Base-by-base conservation (phyloP, 2,888 invertebrate genomes). In the Argyra leucocephala region DNA sequence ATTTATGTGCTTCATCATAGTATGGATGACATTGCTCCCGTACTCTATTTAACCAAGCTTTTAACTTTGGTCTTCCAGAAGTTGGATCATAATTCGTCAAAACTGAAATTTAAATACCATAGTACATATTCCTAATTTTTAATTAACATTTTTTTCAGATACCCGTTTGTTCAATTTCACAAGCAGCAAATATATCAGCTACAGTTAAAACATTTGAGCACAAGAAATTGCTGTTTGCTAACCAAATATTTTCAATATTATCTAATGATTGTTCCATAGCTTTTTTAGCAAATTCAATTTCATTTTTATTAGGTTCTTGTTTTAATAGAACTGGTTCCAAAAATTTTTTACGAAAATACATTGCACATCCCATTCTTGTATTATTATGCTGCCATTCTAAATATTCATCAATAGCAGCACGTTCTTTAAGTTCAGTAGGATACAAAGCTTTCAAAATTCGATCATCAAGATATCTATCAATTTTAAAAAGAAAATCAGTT, bases 131-230 rank as follows among this genome's bases (percentile, higher is more conserved):
- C 57, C 64, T 66, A 31, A 63, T 18, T 59, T 61, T 60, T 37
- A 37, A 62, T 37, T 61, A 57, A 15, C n/a, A n/a, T n/a, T n/a
- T n/a, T n/a, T n/a, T n/a, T n/a, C n/a, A n/a, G n/a, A n/a, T 76
- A 89, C 90, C 83, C 57, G 88, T 86, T 76, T 92, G 91, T 76
- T 91, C 90, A 64, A 92, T 76, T 81, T 91, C 91, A 72, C 88
- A 88, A 2, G 86, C 86, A 0, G 88, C 90, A 70, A 90, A 81
- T 65, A 92, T 77, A 76, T 92, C 92, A 1, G 91, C 90, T 2
- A 87, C 85, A 0, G 86, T 85, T 9, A 89, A 78, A 18, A 5
- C 5, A 71, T 87, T 76, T 0, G 89, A 87, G 1, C 81, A 81
- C 15, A 90, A 80, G 24, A 83, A 74, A 68, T 80, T 71, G 68